Evolutionary conservation across 2,113 vertebrate species (phyloP).

Genomic region (Saimiri boliviensis): DNA sequence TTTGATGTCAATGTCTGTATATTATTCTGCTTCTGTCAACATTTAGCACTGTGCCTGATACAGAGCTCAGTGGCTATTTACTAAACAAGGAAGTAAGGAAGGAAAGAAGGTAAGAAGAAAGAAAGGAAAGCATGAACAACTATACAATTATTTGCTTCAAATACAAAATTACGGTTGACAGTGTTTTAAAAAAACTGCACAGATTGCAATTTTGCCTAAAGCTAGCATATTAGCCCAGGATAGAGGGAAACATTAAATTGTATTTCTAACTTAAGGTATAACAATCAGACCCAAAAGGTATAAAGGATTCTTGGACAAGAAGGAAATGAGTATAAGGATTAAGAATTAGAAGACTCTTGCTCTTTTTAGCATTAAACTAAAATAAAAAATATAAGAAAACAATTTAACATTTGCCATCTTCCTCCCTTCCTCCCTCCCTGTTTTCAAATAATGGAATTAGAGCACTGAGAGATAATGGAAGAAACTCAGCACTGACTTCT

Average conservation of each 20-base stretch:
- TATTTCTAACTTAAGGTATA: constrained; percentile 45
- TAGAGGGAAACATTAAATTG: constrained; percentile 7
- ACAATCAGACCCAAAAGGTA: constrained; percentile 22
- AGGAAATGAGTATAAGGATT: background rate
- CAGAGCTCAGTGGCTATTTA: background rate
- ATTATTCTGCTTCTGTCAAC: background rate
- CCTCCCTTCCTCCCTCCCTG: background rate
- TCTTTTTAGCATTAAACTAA: constrained; percentile 35
- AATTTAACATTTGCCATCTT: constrained; percentile 12
- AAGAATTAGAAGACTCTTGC: constrained; percentile 38
- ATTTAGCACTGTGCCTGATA: background rate
- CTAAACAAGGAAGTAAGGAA: background rate
- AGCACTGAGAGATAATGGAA: background rate
- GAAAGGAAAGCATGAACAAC: background rate
- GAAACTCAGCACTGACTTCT: constrained; percentile 4
- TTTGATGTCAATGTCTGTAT: background rate
- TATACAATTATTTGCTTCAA: constrained; percentile 8
- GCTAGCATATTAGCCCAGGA: background rate
- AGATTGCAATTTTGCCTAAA: constrained; percentile 51
- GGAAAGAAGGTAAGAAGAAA: background rate
- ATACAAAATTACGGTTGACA: constrained; percentile 36
- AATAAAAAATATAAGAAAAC: constrained; percentile 27
- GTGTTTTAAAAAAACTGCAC: constrained; percentile 15
- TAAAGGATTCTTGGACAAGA: background rate
- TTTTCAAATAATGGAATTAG: constrained; percentile 15